Base-by-base conservation (phyloP, 2,113 vertebrate species). In the Antechinus stuartii region DNA sequence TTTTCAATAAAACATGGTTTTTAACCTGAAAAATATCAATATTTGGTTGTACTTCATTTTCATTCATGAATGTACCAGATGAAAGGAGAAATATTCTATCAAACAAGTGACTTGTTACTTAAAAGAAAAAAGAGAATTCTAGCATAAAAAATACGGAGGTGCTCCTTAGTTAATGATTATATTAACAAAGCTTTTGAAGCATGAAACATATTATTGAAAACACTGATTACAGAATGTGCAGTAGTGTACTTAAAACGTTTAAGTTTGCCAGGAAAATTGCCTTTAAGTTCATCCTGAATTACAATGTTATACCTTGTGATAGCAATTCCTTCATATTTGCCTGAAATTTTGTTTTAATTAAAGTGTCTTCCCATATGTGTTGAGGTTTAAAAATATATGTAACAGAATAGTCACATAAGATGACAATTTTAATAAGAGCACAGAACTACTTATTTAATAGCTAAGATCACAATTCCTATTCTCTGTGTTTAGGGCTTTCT, bases 201-300 rank as follows among this genome's bases (percentile, higher is more conserved):
- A 96, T 92, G 54, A 98, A 96, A 95, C 92, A 91, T 49, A 93
- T 90, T 95, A 94, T 93, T 35, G 54, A 94, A 98, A 97, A 96
- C 47, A 95, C 0, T 16, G 26, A 96, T 61, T 6, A 16, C 35
- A 94, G 8, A 93, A 54, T 96, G 94, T 95, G 95, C n/a, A 11
- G 35, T 94, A 12, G 47, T 94, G 22, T 92, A 61, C 96, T 96
- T 96, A 96, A 93, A 96, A 95, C 54, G 50, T 90, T 95, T 93
- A 30, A 54, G 93, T 54, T 96, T 42, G 30, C 68, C 68, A 42
- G 35, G n/a, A 84, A 84, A 84, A 84, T 84, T 94, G n/a, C 53
- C 96, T 94, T 90, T 93, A 92, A 96, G 96, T 68, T 96, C 5
- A 95, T 93, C 91, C 93, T 95, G 76, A 97, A 91, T 23, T 42